Percentiles rank a stretch among this genome's conserved stretches.
Conservation (phyloP, 2,113 vertebrate genomes). For the Rhizomys pruinosus region DNA sequence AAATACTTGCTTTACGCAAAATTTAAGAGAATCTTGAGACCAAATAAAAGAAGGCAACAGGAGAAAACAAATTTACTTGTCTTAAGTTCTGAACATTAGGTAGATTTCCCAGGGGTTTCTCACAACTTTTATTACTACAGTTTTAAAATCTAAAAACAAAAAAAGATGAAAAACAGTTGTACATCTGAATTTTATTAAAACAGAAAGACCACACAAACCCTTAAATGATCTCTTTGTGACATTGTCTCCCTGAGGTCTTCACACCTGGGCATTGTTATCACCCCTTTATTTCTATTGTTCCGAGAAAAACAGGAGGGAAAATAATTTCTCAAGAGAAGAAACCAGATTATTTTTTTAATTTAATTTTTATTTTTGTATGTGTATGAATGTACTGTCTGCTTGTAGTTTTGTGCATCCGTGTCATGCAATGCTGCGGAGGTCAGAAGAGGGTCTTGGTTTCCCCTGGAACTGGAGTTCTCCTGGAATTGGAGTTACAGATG, state of each 20-base stretch:
- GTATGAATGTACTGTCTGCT: too few species aligned
- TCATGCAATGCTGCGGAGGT: too few species aligned
- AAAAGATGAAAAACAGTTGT: not conserved
- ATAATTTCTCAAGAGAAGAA: not conserved
- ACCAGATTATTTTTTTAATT: not conserved
- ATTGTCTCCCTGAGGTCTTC: constrained; percentile 48
- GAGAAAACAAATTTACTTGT: constrained; percentile 24
- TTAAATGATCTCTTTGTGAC: constrained; percentile 16
- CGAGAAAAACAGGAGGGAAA: not conserved
- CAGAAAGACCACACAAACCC: constrained; percentile 61
- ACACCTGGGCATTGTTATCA: constrained; percentile 40
- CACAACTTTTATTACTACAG: constrained; percentile 46
- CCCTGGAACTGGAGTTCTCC: too few species aligned
- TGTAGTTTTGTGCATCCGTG: too few species aligned
- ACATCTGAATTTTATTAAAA: constrained; percentile 71
- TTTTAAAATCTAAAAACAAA: constrained; percentile 48
- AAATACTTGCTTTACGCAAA: constrained; percentile 67
- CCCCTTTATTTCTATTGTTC: constrained; percentile 51
- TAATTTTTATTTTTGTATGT: too few species aligned
- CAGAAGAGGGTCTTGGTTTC: too few species aligned
- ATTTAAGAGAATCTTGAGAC: constrained; percentile 39
- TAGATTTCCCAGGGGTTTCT: constrained; percentile 19
- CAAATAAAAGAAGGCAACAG: not conserved
- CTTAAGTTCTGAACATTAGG: constrained; percentile 46
- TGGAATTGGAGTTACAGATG: too few species aligned